Evolutionary conservation across 2,888 invertebrate species (phyloP).

Genomic region (Sarcophaga variegata): DNA sequence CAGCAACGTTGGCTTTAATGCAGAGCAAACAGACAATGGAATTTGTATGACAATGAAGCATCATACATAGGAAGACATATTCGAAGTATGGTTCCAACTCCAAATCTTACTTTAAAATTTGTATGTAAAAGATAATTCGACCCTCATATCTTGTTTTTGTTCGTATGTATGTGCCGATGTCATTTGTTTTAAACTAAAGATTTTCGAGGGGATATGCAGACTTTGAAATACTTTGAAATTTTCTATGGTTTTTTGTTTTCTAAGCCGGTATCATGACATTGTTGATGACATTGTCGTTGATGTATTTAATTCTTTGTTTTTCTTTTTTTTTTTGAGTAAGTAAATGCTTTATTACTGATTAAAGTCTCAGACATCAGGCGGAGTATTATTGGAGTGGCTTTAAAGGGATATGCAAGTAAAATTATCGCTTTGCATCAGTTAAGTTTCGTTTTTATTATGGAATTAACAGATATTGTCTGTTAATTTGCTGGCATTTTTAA

Average conservation of each 20-base stretch:
- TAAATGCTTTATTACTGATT: slow-evolving; percentile 34
- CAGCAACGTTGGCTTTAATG: slow-evolving; percentile 47
- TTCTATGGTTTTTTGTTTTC: slow-evolving; percentile 40
- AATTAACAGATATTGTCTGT: slow-evolving; percentile 46
- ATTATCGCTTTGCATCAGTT: slow-evolving; percentile 33
- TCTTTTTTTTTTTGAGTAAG: slow-evolving; percentile 36
- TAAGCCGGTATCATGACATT: slow-evolving; percentile 52
- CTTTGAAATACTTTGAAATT: slow-evolving; percentile 63
- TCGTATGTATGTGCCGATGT: neutral
- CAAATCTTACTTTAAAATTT: neutral
- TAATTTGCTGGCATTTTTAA: neutral
- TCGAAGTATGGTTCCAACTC: neutral
- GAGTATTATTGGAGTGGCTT: slow-evolving; percentile 1
- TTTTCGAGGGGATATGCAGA: slow-evolving; percentile 45
- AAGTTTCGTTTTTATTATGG: slow-evolving; percentile 39
- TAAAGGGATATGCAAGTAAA: slow-evolving; percentile 12
- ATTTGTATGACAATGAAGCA: slow-evolving; percentile 39
- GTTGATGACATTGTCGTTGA: slow-evolving; percentile 28
- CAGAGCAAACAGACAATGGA: slow-evolving; percentile 53
- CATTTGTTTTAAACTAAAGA: slow-evolving; percentile 24
- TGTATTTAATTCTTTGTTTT: neutral
- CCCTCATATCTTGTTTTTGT: slow-evolving; percentile 21
- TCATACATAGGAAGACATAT: slow-evolving; percentile 6
- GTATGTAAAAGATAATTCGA: slow-evolving; percentile 8
- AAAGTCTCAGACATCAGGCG: slow-evolving; percentile 9